These are phyloP conservation scores for Tauraco erythrolophus DNA, from an alignment of 2,113 vertebrate species.

Conservation along the genomic window DNA sequence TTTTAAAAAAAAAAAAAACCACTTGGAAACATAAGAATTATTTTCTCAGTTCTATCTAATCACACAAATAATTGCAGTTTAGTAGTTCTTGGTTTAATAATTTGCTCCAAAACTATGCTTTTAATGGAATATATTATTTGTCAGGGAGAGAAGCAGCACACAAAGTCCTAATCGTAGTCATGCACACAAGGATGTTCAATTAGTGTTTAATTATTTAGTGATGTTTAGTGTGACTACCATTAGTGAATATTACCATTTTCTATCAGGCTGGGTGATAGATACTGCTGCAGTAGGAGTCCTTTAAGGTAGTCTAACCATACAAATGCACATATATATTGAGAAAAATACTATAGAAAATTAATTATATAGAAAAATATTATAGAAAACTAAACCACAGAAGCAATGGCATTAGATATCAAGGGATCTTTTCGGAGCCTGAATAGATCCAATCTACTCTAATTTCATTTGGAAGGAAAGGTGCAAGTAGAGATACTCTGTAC, in stretches of 20 bases:
- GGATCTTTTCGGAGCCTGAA: background rate
- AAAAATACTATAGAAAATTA: no score
- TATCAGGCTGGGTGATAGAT: background rate
- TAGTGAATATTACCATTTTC: background rate
- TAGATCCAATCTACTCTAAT: background rate
- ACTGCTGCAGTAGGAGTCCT: background rate
- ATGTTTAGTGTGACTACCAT: background rate
- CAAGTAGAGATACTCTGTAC: background rate
- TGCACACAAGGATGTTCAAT: background rate
- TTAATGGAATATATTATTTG: background rate
- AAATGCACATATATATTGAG: background rate
- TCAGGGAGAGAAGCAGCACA: background rate
- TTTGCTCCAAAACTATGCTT: background rate
- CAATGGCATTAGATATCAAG: background rate
- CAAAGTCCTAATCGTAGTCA: background rate
- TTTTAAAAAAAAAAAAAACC: no score
- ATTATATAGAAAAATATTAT: no score
- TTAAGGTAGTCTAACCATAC: background rate
- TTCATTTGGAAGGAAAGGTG: background rate
- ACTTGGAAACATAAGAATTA: background rate
- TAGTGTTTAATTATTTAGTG: background rate
- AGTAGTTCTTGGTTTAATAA: background rate
- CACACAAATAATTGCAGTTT: background rate
- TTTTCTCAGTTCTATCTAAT: background rate
- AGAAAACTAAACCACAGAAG: background rate